Evolutionary conservation across 30 jellyfish, hydroid and myxozoan species (phyloP).

Genomic region (Mastigias papua): DNA sequence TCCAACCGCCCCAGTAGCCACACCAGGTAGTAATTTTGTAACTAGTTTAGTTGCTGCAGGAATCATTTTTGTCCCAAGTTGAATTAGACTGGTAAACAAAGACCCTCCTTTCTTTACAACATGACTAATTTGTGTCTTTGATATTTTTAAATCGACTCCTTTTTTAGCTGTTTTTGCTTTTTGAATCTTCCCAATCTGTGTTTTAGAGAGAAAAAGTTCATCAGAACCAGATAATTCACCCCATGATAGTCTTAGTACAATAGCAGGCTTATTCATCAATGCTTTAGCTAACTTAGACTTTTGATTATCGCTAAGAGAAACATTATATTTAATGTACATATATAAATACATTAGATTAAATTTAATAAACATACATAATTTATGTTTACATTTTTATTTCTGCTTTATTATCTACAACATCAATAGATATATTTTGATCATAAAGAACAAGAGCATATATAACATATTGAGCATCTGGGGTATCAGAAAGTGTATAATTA

Average conservation of each 20-base stretch:
- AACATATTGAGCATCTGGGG: not conserved
- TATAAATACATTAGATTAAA: constrained; percentile 20
- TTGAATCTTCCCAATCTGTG: constrained; percentile 49
- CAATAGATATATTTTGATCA: not conserved
- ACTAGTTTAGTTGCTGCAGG: too few relatives aligned
- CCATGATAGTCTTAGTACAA: constrained; percentile 37
- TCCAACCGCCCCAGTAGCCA: constrained; percentile 29
- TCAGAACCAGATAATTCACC: constrained; percentile 51
- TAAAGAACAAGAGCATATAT: not conserved
- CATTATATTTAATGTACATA: constrained; percentile 30
- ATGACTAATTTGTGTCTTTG: constrained; percentile 53
- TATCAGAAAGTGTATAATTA: not conserved
- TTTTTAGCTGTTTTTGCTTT: constrained; percentile 37
- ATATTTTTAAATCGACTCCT: constrained; percentile 31
- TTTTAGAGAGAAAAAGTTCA: constrained; percentile 55
- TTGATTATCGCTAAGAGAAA: constrained; percentile 51
- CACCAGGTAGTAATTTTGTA: constrained; percentile 42
- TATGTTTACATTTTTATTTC: not conserved
- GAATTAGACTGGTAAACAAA: constrained; percentile 38
- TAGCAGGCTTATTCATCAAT: constrained; percentile 36
- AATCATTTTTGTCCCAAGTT: constrained; percentile 21
- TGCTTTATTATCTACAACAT: not conserved
- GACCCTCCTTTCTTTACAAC: constrained; percentile 60
- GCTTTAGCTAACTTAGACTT: constrained; percentile 63
- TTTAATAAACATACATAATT: constrained; percentile 18